Conservation (phyloP, 1,140 invertebrate species). For the Caerostris extrusa region DNA sequence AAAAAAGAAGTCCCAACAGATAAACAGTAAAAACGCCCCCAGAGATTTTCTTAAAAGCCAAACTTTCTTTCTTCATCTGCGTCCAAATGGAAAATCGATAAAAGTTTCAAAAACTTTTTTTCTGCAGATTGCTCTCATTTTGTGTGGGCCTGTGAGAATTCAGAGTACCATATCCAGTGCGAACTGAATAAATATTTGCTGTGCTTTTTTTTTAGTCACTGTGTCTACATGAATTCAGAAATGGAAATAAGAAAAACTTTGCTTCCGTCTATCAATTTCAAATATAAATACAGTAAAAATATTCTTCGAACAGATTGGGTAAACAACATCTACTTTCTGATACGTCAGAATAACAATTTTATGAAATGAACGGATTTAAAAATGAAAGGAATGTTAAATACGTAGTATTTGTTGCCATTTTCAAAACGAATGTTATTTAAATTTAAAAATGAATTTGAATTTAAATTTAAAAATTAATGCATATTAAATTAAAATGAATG, state of each 20-base stretch:
- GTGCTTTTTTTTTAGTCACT: not conserved
- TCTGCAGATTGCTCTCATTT: not conserved
- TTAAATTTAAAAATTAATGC: too few relatives aligned
- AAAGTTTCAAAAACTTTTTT: not conserved
- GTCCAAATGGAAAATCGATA: slow-evolving; percentile 53
- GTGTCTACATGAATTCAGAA: not conserved
- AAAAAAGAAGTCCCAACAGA: not conserved
- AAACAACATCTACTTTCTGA: not conserved
- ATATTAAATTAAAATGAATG: too few relatives aligned
- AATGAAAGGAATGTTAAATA: too few relatives aligned
- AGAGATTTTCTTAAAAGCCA: not conserved
- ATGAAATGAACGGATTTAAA: not conserved
- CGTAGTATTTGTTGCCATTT: too few relatives aligned
- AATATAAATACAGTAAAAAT: not conserved
- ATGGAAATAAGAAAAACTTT: not conserved
- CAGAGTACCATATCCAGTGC: not conserved
- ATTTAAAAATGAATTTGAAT: too few relatives aligned
- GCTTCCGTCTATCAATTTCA: not conserved
- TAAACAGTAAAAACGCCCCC: slow-evolving; percentile 4
- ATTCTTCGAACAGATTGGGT: not conserved
- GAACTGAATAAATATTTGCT: slow-evolving; percentile 20
- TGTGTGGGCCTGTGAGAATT: not conserved
- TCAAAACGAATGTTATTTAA: too few relatives aligned
- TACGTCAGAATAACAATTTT: not conserved
- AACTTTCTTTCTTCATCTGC: slow-evolving; percentile 2